These are phyloP conservation scores for Pentalonia nigronervosa DNA, from an alignment of 1,140 invertebrate genomes.

Conservation along the genomic window DNA sequence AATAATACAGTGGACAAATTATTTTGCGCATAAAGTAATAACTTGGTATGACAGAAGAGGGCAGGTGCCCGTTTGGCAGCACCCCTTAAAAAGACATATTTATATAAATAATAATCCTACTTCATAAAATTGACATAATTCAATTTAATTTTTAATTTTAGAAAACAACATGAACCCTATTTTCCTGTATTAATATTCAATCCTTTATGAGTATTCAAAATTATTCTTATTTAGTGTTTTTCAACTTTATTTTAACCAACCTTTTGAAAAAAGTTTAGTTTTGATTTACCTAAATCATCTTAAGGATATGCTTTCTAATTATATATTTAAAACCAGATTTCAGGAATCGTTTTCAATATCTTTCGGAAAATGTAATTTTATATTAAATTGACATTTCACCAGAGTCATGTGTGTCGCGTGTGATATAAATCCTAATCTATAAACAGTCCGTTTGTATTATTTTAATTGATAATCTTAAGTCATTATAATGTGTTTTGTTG, in stretches of 20 bases:
- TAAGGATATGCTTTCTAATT: neutral
- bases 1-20: neutral
- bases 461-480: neutral
- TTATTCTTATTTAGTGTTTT: neutral
- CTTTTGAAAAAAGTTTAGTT: neutral
- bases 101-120: neutral
- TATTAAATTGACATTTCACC: neutral
- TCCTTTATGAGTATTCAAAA: neutral
- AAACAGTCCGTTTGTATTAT: neutral
- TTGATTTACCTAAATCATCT: neutral
- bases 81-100: neutral
- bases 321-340: neutral
- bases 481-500: neutral
- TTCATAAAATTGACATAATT: neutral
- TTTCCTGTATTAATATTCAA: neutral
- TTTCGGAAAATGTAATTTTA: neutral
- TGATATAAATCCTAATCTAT: neutral
- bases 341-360: neutral
- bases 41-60: neutral
- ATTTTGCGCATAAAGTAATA: neutral
- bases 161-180: neutral
- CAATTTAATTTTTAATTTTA: neutral
- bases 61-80: neutral
- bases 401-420: neutral
- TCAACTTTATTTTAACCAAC: neutral